phyloP scores from a whole-genome alignment of 1,140 invertebrate species.

The Sweltsa coloradensis region DNA sequence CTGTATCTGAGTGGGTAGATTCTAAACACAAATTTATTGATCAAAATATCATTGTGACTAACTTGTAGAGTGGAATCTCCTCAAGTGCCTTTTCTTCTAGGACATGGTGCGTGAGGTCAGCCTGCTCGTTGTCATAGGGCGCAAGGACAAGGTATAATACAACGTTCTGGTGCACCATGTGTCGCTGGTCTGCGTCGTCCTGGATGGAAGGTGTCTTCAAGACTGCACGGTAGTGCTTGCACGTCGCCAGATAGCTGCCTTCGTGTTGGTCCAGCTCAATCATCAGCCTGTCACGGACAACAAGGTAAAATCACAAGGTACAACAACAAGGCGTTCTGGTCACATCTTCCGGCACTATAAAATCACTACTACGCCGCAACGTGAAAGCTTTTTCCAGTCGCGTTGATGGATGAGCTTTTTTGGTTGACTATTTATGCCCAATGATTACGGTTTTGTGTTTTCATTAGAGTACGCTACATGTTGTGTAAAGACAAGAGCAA shows the following conservation, averaged over 20 bases:
- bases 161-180: constrained; percentile 67
- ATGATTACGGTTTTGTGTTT: too few species aligned
- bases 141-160: constrained; percentile 88
- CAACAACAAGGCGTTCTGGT: too few species aligned
- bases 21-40: too few species aligned
- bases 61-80: constrained; percentile 86
- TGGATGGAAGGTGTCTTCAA: constrained; percentile 63
- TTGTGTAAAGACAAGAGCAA: too few species aligned
- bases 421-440: too few species aligned
- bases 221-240: constrained; percentile 81
- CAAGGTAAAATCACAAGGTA: constrained; percentile 7
- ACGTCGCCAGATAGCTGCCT: constrained; percentile 83
- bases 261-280: constrained; percentile 95
- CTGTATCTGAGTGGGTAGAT: too few species aligned
- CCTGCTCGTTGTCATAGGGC: constrained; percentile 95
- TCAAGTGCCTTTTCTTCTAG: constrained; percentile 84
- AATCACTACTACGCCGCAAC: too few species aligned
- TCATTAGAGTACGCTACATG: too few species aligned
- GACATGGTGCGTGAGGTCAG: constrained; percentile 88
- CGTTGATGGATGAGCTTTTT: too few species aligned
- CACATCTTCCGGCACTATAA: too few species aligned
- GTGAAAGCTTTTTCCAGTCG: too few species aligned
- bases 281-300: constrained; percentile 63
- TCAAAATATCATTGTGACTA: too few species aligned
- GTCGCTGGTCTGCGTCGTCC: constrained; percentile 44